Conservation (phyloP, 2,113 vertebrate species). For the Hymenochirus boettgeri region DNA sequence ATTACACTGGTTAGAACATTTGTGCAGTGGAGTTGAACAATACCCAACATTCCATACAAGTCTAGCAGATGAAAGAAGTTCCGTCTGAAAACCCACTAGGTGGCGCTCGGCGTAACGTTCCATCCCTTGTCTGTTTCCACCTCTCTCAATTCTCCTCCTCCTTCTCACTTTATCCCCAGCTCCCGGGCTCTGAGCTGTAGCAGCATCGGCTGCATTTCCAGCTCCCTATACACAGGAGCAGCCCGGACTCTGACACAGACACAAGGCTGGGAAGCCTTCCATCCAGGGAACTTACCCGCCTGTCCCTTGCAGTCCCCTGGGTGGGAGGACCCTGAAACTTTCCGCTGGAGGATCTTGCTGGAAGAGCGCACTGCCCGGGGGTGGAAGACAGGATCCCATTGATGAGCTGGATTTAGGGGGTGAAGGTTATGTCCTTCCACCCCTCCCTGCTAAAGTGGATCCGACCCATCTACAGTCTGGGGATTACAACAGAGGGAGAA, state of each 20-base stretch:
- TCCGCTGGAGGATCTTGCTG: constrained; percentile 8
- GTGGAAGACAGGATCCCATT: background rate
- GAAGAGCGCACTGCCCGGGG: constrained; percentile 11
- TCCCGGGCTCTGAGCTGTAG: constrained; percentile 4
- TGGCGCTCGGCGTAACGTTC: background rate
- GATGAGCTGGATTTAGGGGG: constrained; percentile 4
- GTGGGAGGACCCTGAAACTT: constrained; percentile 31
- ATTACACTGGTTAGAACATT: too few species aligned
- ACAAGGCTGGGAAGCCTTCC: too few species aligned
- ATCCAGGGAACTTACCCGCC: constrained; percentile 16
- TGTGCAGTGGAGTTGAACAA: too few species aligned
- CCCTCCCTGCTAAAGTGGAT: background rate
- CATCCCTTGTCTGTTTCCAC: too few species aligned
- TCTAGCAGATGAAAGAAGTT: too few species aligned
- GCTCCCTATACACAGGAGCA: too few species aligned
- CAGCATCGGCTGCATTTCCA: constrained; percentile 33
- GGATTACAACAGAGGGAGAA: constrained; percentile 29
- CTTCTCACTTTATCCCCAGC: constrained; percentile 10
- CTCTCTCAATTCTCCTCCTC: constrained; percentile 10
- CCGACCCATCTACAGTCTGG: too few species aligned
- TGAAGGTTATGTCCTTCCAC: background rate
- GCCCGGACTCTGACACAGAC: too few species aligned
- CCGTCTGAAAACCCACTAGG: too few species aligned
- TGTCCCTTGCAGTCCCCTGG: constrained; percentile 8
- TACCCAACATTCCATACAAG: too few species aligned